phyloP scores from a whole-genome alignment of 2,113 vertebrate species.

The Eleginops maclovinus region DNA sequence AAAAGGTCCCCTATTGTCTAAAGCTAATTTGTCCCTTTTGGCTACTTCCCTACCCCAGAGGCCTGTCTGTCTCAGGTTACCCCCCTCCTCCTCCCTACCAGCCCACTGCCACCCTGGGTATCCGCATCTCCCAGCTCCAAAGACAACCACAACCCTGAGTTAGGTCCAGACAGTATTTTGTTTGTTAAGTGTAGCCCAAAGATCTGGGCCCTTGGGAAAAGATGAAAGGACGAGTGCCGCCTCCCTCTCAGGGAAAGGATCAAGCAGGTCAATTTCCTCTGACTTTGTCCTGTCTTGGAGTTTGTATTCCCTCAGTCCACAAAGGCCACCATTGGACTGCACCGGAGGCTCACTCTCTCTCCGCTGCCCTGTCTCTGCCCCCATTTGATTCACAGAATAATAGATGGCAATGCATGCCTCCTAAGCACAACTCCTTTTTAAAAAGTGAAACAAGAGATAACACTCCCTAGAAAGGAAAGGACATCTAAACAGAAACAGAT shows the following conservation, averaged over 20 bases:
- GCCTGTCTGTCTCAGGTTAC: constrained; percentile 83
- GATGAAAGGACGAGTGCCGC: constrained; percentile 82
- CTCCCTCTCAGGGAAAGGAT: constrained; percentile 81
- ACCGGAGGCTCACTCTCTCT: constrained; percentile 71
- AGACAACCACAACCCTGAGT: constrained; percentile 71
- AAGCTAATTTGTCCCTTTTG: constrained; percentile 90
- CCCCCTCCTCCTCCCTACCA: constrained; percentile 72
- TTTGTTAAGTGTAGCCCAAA: constrained; percentile 86
- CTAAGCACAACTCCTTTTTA: constrained; percentile 82
- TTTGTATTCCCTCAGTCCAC: constrained; percentile 83
- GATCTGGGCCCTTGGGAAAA: constrained; percentile 80
- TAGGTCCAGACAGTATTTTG: constrained; percentile 81
- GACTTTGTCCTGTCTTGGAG: constrained; percentile 83
- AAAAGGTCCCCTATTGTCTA: constrained; percentile 92
- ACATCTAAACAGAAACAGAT: constrained; percentile 85
- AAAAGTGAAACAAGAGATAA: constrained; percentile 83
- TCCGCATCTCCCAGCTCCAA: constrained; percentile 70
- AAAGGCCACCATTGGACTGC: constrained; percentile 83
- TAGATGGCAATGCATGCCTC: constrained; percentile 83
- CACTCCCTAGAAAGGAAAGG: constrained; percentile 76
- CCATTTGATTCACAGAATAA: constrained; percentile 86
- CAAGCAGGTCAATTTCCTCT: constrained; percentile 87
- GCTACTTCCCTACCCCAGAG: constrained; percentile 85
- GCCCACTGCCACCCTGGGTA: constrained; percentile 75
- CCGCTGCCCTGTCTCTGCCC: constrained; percentile 75